phyloP scores from a whole-genome alignment of 1,140 invertebrate species.

The Holcopasites calliopsidis region DNA sequence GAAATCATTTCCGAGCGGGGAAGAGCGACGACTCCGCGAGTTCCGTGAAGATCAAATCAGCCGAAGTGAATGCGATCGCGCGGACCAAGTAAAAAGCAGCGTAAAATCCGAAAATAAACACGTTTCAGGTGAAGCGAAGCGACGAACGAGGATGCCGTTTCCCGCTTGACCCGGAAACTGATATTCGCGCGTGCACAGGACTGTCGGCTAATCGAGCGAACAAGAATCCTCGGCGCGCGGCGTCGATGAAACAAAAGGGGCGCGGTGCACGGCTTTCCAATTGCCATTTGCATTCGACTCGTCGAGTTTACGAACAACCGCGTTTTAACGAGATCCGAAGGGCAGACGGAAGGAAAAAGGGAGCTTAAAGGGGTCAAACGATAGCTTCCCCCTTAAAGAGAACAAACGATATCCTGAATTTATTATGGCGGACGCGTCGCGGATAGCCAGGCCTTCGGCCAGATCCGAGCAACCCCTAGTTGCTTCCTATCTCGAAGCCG shows the following conservation, averaged over 20 bases:
- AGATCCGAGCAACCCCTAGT: constrained; percentile 21
- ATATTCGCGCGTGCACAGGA: constrained; percentile 50
- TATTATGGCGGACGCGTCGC: constrained; percentile 37
- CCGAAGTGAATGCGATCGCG: not conserved
- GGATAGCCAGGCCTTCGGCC: constrained; percentile 58
- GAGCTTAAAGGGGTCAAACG: constrained; percentile 54
- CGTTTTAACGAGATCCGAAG: constrained; percentile 42
- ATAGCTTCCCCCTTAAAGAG: constrained; percentile 59
- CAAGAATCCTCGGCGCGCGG: constrained; percentile 34
- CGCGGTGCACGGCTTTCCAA: constrained; percentile 49
- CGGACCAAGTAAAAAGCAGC: constrained; percentile 42
- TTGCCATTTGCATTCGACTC: constrained; percentile 39
- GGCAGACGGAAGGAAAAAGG: constrained; percentile 8
- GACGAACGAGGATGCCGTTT: constrained; percentile 37
- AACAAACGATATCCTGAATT: constrained; percentile 58
- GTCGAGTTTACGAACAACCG: constrained; percentile 43
- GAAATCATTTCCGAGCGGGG: not conserved
- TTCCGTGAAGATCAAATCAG: constrained; percentile 3
- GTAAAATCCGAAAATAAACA: constrained; percentile 30
- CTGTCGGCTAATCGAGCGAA: constrained; percentile 53
- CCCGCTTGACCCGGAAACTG: constrained; percentile 47
- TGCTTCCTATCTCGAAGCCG: not conserved
- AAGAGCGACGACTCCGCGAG: not conserved
- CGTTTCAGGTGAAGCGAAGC: constrained; percentile 14
- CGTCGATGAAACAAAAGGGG: constrained; percentile 43